Evolutionary conservation across 2,797 vertebrate genomes (phyloP).

Genomic region (Macropodus opercularis): DNA sequence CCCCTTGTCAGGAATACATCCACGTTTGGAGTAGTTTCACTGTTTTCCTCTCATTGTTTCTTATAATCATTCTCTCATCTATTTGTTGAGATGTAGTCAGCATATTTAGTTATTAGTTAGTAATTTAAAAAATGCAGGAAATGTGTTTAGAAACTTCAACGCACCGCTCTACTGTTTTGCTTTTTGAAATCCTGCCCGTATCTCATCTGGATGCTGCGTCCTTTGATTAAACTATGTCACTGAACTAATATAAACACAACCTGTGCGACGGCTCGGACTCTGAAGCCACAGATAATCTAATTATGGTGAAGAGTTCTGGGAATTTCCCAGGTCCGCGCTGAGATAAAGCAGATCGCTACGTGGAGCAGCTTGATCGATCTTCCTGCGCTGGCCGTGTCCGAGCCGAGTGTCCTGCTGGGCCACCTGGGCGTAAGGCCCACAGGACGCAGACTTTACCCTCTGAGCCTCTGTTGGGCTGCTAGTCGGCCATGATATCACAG

Average conservation of each 20-base stretch:
- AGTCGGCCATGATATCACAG: no score
- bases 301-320: constrained; percentile 25
- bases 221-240: constrained; percentile 35
- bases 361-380: constrained; percentile 47
- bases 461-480: constrained; percentile 42
- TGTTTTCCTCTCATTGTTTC: no score
- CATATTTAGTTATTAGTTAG: neutral
- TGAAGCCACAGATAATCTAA: constrained; percentile 46
- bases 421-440: constrained; percentile 52
- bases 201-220: neutral
- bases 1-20: constrained; percentile 63
- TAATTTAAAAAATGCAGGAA: neutral
- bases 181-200: constrained; percentile 7
- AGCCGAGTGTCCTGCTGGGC: constrained; percentile 53
- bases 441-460: constrained; percentile 62
- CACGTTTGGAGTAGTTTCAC: constrained; percentile 37
- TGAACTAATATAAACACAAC: constrained; percentile 39
- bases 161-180: neutral
- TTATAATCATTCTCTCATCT: no score
- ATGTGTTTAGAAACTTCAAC: neutral
- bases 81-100: neutral
- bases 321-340: constrained; percentile 14
- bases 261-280: constrained; percentile 17
- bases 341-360: constrained; percentile 56
- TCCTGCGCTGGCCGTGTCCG: constrained; percentile 41